Percentiles rank a stretch among this genome's conserved stretches.
Conservation (phyloP, 2,797 vertebrate species). For the Dendrocincla tyrannina region DNA sequence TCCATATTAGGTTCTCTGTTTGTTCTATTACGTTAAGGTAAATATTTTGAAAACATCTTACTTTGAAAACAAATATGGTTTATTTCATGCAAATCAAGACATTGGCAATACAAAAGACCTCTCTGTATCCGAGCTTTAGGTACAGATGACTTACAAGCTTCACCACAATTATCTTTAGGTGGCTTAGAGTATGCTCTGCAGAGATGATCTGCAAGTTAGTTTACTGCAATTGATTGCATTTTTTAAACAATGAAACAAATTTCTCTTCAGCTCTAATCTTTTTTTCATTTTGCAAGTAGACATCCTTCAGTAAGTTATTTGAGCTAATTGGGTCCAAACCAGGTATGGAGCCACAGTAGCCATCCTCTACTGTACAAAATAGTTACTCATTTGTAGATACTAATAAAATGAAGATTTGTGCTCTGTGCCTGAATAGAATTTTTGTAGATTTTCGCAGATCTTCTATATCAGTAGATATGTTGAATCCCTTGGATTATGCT, state of each 20-base stretch:
- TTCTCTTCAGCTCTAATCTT: not conserved
- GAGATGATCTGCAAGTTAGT: not conserved
- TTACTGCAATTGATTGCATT: not conserved
- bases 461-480: not conserved
- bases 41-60: conserved; percentile 49
- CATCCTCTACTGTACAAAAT: not conserved
- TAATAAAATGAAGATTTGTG: not conserved
- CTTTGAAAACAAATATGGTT: conserved; percentile 22
- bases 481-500: not conserved
- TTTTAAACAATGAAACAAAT: not conserved
- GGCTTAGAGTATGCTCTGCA: not conserved
- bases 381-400: not conserved
- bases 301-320: not conserved
- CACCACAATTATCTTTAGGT: not conserved
- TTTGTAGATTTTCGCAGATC: not conserved
- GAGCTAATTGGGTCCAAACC: not conserved
- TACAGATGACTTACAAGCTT: not conserved
- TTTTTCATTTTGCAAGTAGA: not conserved
- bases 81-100: not conserved
- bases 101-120: not conserved
- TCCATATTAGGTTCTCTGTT: conserved; percentile 32
- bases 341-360: not conserved
- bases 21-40: conserved; percentile 31
- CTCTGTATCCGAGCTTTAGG: not conserved
- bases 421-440: not conserved